These are phyloP conservation scores for Ophiothrix spiculata DNA, from an alignment of 35 echinoderm and acorn worm genomes.

Conservation along the genomic window DNA sequence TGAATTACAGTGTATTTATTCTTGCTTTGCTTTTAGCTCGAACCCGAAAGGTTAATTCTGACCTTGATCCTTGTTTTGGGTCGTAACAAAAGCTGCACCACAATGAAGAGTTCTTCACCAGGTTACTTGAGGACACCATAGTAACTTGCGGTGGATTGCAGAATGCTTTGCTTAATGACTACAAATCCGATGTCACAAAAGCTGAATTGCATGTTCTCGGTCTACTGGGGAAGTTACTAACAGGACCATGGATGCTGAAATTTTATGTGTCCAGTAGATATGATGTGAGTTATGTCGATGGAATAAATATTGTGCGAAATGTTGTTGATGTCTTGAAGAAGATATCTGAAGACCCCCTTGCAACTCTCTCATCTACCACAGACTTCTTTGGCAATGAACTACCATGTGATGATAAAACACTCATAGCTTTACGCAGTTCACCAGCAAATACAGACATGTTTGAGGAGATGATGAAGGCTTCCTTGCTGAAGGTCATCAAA, in stretches of 20 bases:
- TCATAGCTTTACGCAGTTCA: background rate
- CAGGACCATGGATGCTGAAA: slow-evolving; percentile 12
- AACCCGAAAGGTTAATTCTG: no score
- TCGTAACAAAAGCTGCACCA: slow-evolving; percentile 29
- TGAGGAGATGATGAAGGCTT: background rate
- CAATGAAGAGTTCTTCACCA: slow-evolving; percentile 20
- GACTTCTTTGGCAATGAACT: background rate
- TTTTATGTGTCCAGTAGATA: background rate
- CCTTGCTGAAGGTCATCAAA: background rate
- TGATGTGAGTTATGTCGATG: slow-evolving; percentile 10
- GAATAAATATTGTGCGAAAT: background rate
- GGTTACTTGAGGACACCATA: background rate
- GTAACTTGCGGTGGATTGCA: background rate
- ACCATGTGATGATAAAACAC: background rate
- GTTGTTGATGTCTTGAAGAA: background rate
- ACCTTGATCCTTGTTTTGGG: no score
- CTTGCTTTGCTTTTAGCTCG: no score
- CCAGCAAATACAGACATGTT: background rate
- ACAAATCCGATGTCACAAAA: background rate
- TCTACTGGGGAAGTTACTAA: slow-evolving; percentile 15
- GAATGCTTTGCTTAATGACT: background rate
- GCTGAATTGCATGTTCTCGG: slow-evolving; percentile 9
- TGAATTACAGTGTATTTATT: no score
- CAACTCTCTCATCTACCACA: background rate
- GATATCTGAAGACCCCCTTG: background rate